Percentiles rank a stretch among this genome's conserved stretches.
Evolutionary conservation across 2,888 invertebrate genomes (phyloP).

Genomic region (Melanargia galathea): DNA sequence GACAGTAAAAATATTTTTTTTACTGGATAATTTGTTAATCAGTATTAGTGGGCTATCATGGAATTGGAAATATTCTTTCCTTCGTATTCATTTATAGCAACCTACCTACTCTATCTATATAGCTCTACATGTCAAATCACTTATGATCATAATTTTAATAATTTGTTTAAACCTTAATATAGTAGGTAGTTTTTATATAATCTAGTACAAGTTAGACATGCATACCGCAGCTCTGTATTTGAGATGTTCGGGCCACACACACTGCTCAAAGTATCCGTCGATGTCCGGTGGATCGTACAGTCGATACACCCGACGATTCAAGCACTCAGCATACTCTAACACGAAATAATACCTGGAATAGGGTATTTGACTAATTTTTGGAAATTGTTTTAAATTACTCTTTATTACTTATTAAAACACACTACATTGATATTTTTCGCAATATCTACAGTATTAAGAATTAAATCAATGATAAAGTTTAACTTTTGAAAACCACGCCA

Average conservation of each 20-base stretch:
- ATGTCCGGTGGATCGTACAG: slow-evolving; percentile 94
- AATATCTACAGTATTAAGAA: too few relatives aligned
- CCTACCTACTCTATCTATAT: not conserved
- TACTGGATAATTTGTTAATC: not conserved
- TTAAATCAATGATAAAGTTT: too few relatives aligned
- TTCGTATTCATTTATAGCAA: not conserved
- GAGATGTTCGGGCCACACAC: slow-evolving; percentile 95
- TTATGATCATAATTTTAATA: too few relatives aligned
- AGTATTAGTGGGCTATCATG: not conserved
- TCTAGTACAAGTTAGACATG: not conserved
- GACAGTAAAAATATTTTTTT: not conserved
- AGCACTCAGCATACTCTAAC: slow-evolving; percentile 86
- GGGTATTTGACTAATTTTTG: too few relatives aligned
- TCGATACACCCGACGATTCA: slow-evolving; percentile 78
- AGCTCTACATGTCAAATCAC: not conserved
- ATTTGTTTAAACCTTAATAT: too few relatives aligned
- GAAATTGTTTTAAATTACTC: too few relatives aligned
- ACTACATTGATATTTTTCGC: too few relatives aligned
- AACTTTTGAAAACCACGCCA: too few relatives aligned
- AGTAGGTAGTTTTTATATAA: too few relatives aligned
- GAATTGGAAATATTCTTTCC: not conserved
- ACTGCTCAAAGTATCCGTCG: slow-evolving; percentile 92
- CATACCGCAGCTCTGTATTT: slow-evolving; percentile 72
- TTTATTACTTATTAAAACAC: too few relatives aligned
- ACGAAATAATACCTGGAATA: slow-evolving; percentile 85